Base-by-base conservation (phyloP, 2,888 invertebrate species). In the Microctonus hyperodae region DNA sequence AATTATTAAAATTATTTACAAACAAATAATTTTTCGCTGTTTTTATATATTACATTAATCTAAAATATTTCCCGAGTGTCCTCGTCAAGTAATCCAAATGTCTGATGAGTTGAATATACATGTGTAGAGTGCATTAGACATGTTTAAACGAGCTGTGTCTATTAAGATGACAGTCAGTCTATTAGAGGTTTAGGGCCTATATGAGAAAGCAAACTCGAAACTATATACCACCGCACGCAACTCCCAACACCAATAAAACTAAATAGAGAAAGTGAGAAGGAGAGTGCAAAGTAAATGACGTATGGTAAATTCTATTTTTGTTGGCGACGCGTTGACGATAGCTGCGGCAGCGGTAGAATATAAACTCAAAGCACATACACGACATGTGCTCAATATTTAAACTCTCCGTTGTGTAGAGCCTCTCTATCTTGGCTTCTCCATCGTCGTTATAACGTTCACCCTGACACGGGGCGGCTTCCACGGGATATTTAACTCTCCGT, bases 91-190 rank as follows among this genome's bases (percentile, higher is more conserved):
- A 3, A 16, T 44, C 16, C n/a, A n/a, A 13, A 51, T 40, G 3
- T 50, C 9, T 50, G 20, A 28, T 53, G 16, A 7, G 16, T 9
- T n/a, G 31, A 6, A 9, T 31, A 13, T 13, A 59, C 55, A 55
- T 33, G 55, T 33, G 20, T 33, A 9, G 6, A 55, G 51, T 51
- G 57, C 20, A 57, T 22, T 20, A 25, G 16, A 40, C 16, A 40
- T 59, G 44, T 59, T 25, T 44, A 25, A 72, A 76, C 74, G 76
- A 78, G 72, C 79, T 78, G 82, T 44, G 44, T 82, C 82, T 82
- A 83, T 83, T 83, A 82, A 80, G 80, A 79, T 79, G 81, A 82
- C 82, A 82, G 81, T 77, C 75, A 76, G 75, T 78, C 80, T 83
- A 82, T 82, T 82, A 81, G 81, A 72, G 74, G 72, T 69, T 64